phyloP scores from a whole-genome alignment of 2,797 vertebrate species.

The Sardinella longiceps region DNA sequence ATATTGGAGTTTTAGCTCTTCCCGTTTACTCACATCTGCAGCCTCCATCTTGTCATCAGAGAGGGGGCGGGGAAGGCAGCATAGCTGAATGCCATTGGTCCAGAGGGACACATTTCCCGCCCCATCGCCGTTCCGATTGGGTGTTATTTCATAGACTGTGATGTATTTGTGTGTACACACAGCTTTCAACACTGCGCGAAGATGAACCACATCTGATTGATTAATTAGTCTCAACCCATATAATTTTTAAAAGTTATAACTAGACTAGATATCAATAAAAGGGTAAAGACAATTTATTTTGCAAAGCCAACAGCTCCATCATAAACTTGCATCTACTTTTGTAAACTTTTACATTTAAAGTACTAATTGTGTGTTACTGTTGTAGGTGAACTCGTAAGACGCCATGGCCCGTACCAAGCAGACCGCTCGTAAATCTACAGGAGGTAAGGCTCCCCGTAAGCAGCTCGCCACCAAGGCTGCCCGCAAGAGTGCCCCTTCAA shows the following conservation, averaged over 20 bases:
- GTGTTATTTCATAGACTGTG: not conserved
- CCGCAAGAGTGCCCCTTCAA: constrained; percentile 87
- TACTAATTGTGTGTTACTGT: not conserved
- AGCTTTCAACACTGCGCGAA: not conserved
- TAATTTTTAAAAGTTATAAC: too few relatives aligned
- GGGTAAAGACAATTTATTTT: not conserved
- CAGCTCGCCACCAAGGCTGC: constrained; percentile 87
- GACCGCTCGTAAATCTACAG: constrained; percentile 85
- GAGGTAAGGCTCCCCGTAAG: constrained; percentile 87
- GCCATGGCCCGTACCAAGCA: constrained; percentile 87
- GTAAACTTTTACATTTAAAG: not conserved
- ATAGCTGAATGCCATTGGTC: not conserved
- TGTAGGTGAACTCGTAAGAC: constrained; percentile 63
- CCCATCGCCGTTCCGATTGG: not conserved
- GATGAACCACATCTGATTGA: not conserved
- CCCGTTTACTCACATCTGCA: constrained; percentile 23
- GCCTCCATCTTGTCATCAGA: constrained; percentile 21
- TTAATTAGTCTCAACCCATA: not conserved
- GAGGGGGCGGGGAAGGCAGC: not conserved
- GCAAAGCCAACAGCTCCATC: not conserved
- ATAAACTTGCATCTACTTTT: not conserved
- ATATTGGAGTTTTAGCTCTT: constrained; percentile 22
- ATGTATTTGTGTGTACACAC: not conserved
- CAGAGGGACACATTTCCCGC: not conserved
- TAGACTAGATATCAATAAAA: not conserved